Evolutionary conservation across 1,140 invertebrate genomes (phyloP).

Genomic region (Heliconius congener): DNA sequence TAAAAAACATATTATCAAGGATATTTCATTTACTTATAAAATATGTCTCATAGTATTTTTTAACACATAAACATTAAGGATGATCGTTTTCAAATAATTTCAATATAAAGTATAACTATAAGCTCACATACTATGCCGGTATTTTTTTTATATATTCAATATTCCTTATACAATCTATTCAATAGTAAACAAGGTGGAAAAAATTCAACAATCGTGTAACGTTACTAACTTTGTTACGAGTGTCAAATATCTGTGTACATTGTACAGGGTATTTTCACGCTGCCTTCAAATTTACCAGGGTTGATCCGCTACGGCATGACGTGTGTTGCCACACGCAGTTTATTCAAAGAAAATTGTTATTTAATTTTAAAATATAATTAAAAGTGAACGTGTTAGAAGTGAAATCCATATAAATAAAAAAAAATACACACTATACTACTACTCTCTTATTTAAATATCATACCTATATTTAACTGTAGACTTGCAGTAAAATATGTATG

Average conservation of each 20-base stretch:
- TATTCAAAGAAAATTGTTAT: not conserved
- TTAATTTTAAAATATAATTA: not conserved
- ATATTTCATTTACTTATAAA: too few species aligned
- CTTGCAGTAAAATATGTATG: too few species aligned
- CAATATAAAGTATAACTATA: too few species aligned
- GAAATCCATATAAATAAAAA: too few species aligned
- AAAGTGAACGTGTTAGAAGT: not conserved
- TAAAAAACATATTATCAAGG: too few species aligned
- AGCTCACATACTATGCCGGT: not conserved
- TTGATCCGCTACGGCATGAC: conserved; percentile 47
- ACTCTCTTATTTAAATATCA: too few species aligned
- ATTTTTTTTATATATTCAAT: not conserved
- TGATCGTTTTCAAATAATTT: too few species aligned
- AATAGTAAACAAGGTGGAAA: conserved; percentile 17
- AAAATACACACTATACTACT: too few species aligned
- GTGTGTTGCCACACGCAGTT: not conserved
- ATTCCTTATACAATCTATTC: conserved; percentile 9
- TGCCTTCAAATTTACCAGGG: conserved; percentile 55
- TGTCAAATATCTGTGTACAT: conserved; percentile 39
- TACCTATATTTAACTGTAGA: too few species aligned
- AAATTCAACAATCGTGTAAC: conserved; percentile 5
- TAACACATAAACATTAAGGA: too few species aligned
- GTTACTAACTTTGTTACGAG: conserved; percentile 35
- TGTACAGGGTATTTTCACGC: conserved; percentile 48
- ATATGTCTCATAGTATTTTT: too few species aligned